Evolutionary conservation across 2,797 vertebrate species (phyloP).

Genomic region (Anomalospiza imberbis): DNA sequence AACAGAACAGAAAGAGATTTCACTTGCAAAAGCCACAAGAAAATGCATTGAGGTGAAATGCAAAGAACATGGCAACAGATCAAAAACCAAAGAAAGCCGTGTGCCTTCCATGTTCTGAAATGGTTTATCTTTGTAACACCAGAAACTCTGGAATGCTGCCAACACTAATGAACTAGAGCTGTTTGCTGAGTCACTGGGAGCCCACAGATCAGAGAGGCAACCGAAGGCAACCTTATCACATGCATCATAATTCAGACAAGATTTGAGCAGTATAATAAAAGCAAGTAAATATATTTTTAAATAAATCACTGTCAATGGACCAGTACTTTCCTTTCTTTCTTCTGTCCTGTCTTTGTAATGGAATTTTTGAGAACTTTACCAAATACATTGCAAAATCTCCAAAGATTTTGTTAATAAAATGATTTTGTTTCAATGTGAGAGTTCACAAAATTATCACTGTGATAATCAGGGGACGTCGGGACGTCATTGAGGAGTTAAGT

Average conservation of each 20-base stretch:
- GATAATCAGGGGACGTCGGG: background rate
- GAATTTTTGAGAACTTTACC: background rate
- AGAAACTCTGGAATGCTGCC: constrained; percentile 30
- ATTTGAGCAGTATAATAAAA: background rate
- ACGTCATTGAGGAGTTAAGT: background rate
- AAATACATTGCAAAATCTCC: background rate
- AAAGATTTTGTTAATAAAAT: background rate
- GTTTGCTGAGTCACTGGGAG: constrained; percentile 56
- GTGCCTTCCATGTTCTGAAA: background rate
- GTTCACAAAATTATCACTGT: background rate
- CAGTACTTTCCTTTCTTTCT: background rate
- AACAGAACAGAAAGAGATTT: background rate
- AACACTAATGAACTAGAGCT: constrained; percentile 26
- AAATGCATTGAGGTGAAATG: background rate
- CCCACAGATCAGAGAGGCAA: background rate
- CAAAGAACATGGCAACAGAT: background rate
- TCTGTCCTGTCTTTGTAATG: background rate
- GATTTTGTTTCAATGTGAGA: background rate
- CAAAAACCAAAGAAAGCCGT: background rate
- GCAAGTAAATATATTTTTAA: background rate
- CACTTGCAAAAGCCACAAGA: background rate
- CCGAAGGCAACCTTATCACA: constrained; percentile 24
- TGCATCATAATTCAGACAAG: background rate
- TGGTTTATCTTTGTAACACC: constrained; percentile 26
- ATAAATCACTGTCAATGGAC: background rate